Conservation (phyloP, 2,888 invertebrate species). For the Zaprionus obscuricornis region DNA sequence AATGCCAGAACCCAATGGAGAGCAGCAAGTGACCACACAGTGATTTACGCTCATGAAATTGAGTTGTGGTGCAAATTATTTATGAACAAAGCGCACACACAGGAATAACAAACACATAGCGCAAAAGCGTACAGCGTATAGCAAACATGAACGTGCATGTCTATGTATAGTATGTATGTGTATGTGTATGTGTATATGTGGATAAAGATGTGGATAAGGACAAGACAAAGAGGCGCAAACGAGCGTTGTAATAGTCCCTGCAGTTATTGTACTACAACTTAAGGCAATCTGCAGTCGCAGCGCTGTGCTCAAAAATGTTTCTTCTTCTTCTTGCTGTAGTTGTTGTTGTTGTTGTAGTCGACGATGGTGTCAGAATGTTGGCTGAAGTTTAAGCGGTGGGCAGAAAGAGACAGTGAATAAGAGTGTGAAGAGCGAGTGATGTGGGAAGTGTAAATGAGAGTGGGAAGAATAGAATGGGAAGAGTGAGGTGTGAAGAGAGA, state of each 20-base stretch:
- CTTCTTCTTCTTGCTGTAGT: slow-evolving; percentile 1
- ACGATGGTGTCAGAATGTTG: no score
- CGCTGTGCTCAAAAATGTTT: no score
- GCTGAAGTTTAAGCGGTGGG: no score
- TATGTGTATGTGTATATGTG: no score
- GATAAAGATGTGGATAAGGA: neutral
- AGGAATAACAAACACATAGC: slow-evolving; percentile 52
- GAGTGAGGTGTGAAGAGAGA: no score
- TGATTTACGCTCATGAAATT: slow-evolving; percentile 76
- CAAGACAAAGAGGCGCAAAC: slow-evolving; percentile 43
- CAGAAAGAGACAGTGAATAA: no score
- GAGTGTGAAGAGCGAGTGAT: no score
- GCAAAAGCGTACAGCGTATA: slow-evolving; percentile 1
- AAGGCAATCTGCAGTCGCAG: slow-evolving; percentile 17
- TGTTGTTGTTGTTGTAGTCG: slow-evolving; percentile 30
- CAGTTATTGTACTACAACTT: slow-evolving; percentile 39
- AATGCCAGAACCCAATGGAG: slow-evolving; percentile 47
- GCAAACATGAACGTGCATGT: no score
- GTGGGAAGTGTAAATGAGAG: no score
- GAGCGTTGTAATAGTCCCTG: slow-evolving; percentile 46
- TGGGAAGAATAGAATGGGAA: no score
- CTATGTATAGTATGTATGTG: no score
- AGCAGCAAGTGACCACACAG: slow-evolving; percentile 69
- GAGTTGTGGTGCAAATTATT: slow-evolving; percentile 74
- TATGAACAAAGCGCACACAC: slow-evolving; percentile 72